Evolutionary conservation across 2,888 invertebrate species (phyloP), one percentile per base, ranked within the genome.

Genomic region (Drosophila falleni): DNA sequence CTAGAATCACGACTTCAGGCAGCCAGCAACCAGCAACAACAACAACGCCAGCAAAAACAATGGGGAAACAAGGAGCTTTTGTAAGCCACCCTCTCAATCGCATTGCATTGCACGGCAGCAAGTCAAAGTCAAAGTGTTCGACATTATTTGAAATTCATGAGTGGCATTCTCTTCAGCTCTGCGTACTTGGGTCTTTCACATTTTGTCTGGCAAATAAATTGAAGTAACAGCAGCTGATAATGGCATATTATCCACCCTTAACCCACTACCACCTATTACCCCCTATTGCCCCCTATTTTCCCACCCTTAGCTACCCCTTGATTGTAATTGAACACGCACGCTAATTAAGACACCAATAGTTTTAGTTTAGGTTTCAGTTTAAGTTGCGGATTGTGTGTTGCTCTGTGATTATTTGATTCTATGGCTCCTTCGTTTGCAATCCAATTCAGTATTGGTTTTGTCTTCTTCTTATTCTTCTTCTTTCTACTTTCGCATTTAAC

Each of bases 101-200:
- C 80, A 83, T 81, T 64, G 78, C 83, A 83, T 78, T 83, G 80
- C 76, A 81, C 59, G 71, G 78, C 74, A 67, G 60, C 77, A 79
- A 82, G 82, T 82, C 86, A 78, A 80, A 88, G 88, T 82, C 88
- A 89, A 89, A 88, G 89, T 87, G 89, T 87, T 88, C 81, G 80
- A 87, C 81, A 87, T 85, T 87, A 88, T 87, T 87, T 89, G 87
- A 87, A 87, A 87, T 88, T 87, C 85, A 87, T 87, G 87, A 79
- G 74, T 80, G 86, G 78, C 79, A 81, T 87, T 77, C 82, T 62
- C 62, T 71, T 47, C 72, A 51, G 42, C 41, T 41, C 44, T 16
- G 3, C 31, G 16, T 19, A 44, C 15, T 56, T 26, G 44, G 47
- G 46, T 29, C 49, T 64, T 51, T 53, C 66, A 55, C 47, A 8